Conservation (phyloP, 2,888 invertebrate genomes). For the Danaus chrysippus region DNA sequence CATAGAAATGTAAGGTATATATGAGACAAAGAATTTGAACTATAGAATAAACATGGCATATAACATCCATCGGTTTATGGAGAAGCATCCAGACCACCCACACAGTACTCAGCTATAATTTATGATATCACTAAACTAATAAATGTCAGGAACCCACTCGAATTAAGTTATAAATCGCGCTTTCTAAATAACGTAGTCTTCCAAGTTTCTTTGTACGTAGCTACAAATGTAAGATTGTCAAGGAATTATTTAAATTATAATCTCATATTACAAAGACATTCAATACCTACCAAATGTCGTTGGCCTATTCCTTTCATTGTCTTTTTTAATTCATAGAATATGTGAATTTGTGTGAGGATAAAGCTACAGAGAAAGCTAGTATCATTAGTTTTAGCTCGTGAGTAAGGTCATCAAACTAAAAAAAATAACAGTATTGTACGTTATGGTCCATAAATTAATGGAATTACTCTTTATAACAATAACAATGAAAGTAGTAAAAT, state of each 20-base stretch:
- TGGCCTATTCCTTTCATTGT: too few species aligned
- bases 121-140: constrained; percentile 28
- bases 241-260: background rate
- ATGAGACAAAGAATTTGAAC: constrained; percentile 10
- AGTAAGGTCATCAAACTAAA: too few species aligned
- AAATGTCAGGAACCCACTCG: constrained; percentile 28
- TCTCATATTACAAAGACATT: too few species aligned
- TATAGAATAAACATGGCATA: constrained; percentile 13
- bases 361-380: too few species aligned
- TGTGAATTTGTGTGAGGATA: too few species aligned
- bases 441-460: background rate
- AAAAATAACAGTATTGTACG: too few species aligned
- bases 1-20: background rate
- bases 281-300: too few species aligned
- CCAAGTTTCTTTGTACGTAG: constrained; percentile 1
- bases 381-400: too few species aligned
- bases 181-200: constrained; percentile 11
- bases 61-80: constrained; percentile 18
- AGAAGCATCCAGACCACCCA: constrained; percentile 19
- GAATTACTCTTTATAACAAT: too few species aligned
- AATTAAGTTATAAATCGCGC: constrained; percentile 28
- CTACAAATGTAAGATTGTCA: background rate
- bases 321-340: too few species aligned
- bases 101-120: constrained; percentile 17
- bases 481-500: too few species aligned